A percentile compares a stretch with the other conserved stretches of the same genome.
Evolutionary conservation across 2,797 vertebrate species (phyloP).

Genomic region (Hafferia zeledoni): DNA sequence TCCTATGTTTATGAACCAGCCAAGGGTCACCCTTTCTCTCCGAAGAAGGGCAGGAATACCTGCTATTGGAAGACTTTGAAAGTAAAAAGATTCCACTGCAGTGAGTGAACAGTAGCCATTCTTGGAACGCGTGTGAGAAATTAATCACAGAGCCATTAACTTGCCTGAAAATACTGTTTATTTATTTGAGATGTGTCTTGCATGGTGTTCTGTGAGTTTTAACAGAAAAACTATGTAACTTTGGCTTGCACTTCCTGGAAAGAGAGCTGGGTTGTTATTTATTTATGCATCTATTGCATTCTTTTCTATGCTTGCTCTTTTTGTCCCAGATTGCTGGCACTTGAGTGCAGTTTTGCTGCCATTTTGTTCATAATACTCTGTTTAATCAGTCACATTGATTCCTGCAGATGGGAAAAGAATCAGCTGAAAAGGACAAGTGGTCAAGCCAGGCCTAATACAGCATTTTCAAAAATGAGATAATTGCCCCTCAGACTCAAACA

Average conservation of each 20-base stretch:
- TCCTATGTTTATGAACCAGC: conserved; percentile 77
- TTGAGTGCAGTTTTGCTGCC: background rate
- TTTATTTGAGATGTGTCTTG: conserved; percentile 53
- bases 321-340: background rate
- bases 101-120: conserved; percentile 86
- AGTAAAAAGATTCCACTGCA: conserved; percentile 89
- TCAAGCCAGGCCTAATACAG: background rate
- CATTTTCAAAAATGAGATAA: background rate
- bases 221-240: conserved; percentile 10
- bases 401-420: background rate
- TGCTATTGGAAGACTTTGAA: conserved; percentile 98
- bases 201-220: conserved; percentile 72
- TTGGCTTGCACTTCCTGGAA: background rate
- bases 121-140: conserved; percentile 67
- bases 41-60: conserved; percentile 91
- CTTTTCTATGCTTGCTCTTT: background rate
- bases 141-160: conserved; percentile 70
- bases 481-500: background rate
- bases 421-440: background rate
- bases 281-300: background rate
- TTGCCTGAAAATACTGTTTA: conserved; percentile 39
- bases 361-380: background rate
- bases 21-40: conserved; percentile 82
- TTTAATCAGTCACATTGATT: background rate
- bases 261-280: background rate